Evolutionary conservation across 1,140 invertebrate genomes (phyloP).

Genomic region (Papilio aristodemus): DNA sequence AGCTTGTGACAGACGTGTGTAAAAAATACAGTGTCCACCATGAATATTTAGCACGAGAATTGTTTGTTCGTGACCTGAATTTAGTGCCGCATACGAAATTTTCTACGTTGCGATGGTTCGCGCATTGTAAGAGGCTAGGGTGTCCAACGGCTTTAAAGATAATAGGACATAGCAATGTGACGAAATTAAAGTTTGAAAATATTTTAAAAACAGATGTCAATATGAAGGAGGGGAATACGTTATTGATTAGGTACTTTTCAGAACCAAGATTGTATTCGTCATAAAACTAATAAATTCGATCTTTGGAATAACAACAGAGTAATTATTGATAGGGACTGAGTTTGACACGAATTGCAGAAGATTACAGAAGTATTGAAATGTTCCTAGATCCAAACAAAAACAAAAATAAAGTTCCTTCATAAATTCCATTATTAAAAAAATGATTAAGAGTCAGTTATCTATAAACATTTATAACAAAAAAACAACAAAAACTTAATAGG

Average conservation of each 20-base stretch:
- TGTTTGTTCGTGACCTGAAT: conserved; percentile 70
- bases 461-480: background rate
- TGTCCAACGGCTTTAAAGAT: background rate
- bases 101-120: conserved; percentile 49
- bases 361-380: too few relatives aligned
- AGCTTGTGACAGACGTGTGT: conserved; percentile 42
- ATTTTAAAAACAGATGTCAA: background rate
- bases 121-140: conserved; percentile 48
- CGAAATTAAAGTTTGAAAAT: background rate
- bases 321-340: too few relatives aligned
- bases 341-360: too few relatives aligned
- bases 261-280: background rate
- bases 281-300: background rate
- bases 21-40: conserved; percentile 48
- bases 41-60: conserved; percentile 62
- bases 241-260: background rate
- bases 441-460: conserved; percentile 6
- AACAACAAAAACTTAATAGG: conserved; percentile 1
- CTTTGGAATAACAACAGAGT: too few relatives aligned
- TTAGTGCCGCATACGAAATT: conserved; percentile 59
- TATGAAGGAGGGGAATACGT: background rate
- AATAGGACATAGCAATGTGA: background rate
- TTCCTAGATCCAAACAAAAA: too few relatives aligned
- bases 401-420: too few relatives aligned
- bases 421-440: background rate